These are phyloP conservation scores for Glyptemys insculpta DNA, from an alignment of 2,797 vertebrate genomes.

Conservation along the genomic window DNA sequence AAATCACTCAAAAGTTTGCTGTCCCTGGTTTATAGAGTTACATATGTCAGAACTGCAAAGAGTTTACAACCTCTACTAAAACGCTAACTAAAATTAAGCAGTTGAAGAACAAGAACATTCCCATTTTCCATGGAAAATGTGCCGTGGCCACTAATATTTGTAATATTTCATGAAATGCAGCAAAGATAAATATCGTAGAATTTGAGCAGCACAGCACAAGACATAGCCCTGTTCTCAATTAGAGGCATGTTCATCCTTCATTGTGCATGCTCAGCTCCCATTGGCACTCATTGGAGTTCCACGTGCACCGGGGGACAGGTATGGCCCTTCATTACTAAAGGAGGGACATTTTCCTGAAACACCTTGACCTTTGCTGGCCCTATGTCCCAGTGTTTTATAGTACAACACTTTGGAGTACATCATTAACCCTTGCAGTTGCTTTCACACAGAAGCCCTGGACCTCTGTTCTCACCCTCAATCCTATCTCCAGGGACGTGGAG, in stretches of 20 bases:
- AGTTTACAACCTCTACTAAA: conserved; percentile 40
- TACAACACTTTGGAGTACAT: fast-evolving
- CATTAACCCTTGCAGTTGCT: background rate
- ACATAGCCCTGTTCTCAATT: fast-evolving
- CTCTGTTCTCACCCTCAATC: background rate
- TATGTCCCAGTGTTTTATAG: background rate
- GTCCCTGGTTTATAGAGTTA: conserved; percentile 30
- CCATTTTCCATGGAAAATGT: conserved; percentile 8
- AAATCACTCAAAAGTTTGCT: conserved; percentile 52
- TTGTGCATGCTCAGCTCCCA: background rate
- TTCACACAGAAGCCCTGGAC: background rate
- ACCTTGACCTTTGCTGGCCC: background rate
- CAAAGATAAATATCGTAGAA: background rate
- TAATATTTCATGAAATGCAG: background rate
- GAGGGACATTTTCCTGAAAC: background rate
- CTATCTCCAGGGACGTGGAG: background rate
- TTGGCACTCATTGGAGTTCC: background rate
- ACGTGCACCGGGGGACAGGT: background rate
- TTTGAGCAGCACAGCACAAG: background rate
- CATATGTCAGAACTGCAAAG: conserved; percentile 54
- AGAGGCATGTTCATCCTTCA: background rate
- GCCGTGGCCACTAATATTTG: background rate
- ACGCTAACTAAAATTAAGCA: conserved; percentile 58
- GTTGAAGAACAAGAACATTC: conserved; percentile 21
- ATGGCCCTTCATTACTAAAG: background rate